phyloP scores from a whole-genome alignment of 1,140 invertebrate genomes.

The Ditylenchus dipsaci region DNA sequence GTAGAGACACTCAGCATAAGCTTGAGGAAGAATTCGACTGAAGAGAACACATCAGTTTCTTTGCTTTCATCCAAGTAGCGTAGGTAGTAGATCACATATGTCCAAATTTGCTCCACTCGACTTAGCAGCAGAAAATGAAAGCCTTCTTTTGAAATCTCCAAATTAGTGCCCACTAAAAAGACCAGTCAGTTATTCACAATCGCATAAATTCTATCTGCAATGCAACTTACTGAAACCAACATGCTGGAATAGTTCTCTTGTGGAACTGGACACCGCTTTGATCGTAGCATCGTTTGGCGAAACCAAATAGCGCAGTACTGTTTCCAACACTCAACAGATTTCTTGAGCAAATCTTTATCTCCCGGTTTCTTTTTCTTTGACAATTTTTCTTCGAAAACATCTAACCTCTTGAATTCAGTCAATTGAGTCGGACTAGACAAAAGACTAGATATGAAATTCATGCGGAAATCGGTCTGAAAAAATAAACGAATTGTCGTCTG shows the following conservation, averaged over 20 bases:
- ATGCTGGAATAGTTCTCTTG: conserved; percentile 32
- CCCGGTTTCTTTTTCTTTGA: conserved; percentile 27
- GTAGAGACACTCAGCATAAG: conserved; percentile 17
- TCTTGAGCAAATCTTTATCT: conserved; percentile 31
- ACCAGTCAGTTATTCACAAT: background rate
- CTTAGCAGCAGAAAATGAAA: conserved; percentile 31
- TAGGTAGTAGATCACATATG: conserved; percentile 41
- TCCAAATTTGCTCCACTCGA: conserved; percentile 43
- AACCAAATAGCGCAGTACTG: conserved; percentile 40
- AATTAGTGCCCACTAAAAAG: conserved; percentile 12
- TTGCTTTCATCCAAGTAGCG: conserved; percentile 13
- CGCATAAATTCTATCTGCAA: background rate
- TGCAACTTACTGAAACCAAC: conserved; percentile 31
- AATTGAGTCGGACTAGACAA: conserved; percentile 20
- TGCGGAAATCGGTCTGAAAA: conserved; percentile 34
- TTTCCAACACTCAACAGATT: conserved; percentile 41
- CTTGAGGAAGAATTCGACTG: conserved; percentile 14
- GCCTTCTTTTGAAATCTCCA: conserved; percentile 24
- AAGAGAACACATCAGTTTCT: background rate
- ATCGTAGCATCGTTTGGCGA: conserved; percentile 28
- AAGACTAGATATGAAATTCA: conserved; percentile 42
- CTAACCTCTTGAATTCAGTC: conserved; percentile 1
- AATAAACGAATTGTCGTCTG: background rate
- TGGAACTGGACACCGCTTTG: conserved; percentile 30
- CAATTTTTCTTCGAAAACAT: conserved; percentile 6